phyloP scores from a whole-genome alignment of 2,888 invertebrate species.

The Orchesella flavescens region DNA sequence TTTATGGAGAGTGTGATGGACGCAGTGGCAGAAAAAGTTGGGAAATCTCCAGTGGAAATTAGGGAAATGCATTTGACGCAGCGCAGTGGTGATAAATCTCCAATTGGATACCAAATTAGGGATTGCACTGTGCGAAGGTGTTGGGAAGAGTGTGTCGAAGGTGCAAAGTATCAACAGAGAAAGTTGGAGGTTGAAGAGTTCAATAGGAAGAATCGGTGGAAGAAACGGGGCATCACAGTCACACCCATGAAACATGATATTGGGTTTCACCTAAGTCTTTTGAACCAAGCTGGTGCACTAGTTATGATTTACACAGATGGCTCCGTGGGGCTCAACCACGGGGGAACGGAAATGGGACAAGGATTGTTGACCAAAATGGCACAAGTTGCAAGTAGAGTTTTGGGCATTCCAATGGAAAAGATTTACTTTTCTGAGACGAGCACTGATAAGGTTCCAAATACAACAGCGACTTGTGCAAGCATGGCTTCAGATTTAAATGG shows the following conservation, averaged over 20 bases:
- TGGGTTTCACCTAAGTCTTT: constrained; percentile 84
- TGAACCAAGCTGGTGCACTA: constrained; percentile 91
- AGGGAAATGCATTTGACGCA: constrained; percentile 84
- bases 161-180: constrained; percentile 80
- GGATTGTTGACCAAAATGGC: constrained; percentile 97
- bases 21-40: constrained; percentile 83
- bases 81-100: constrained; percentile 83
- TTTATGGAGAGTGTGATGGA: constrained; percentile 85
- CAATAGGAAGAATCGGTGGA: constrained; percentile 89
- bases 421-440: constrained; percentile 89
- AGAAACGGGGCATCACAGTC: constrained; percentile 88
- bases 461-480: constrained; percentile 90
- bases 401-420: constrained; percentile 82
- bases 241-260: constrained; percentile 90
- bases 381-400: constrained; percentile 82
- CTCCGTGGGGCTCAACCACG: constrained; percentile 76
- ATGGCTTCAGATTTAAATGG: constrained; percentile 92
- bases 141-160: constrained; percentile 84
- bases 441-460: constrained; percentile 93
- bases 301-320: constrained; percentile 84
- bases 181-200: constrained; percentile 79
- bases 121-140: constrained; percentile 84
- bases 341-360: constrained; percentile 95
- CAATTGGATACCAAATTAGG: constrained; percentile 83
- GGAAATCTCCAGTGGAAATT: constrained; percentile 78